Evolutionary conservation across 2,888 invertebrate genomes (phyloP).

Genomic region (Artemia sinica): DNA sequence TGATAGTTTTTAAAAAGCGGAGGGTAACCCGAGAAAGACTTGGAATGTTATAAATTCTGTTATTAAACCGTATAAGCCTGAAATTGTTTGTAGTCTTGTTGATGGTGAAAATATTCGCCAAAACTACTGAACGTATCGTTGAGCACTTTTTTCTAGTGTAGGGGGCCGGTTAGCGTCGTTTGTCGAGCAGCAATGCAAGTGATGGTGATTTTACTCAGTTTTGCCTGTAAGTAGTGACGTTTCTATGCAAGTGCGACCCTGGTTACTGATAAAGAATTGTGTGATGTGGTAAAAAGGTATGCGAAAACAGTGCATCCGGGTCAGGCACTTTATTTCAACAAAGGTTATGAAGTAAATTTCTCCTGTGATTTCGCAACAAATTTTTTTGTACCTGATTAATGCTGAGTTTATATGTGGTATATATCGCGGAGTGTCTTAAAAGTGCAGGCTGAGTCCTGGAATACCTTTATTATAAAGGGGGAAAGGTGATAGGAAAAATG

Average conservation of each 20-base stretch:
- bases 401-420: no score
- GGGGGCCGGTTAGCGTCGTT: neutral
- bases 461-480: no score
- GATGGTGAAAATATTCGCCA: constrained; percentile 7
- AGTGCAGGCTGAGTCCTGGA: no score
- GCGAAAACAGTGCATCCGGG: neutral
- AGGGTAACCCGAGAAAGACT: no score
- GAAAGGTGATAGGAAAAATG: no score
- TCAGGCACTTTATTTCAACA: constrained; percentile 6
- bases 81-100: neutral
- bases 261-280: neutral
- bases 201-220: constrained; percentile 12
- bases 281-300: neutral
- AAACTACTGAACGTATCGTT: neutral
- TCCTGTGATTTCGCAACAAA: neutral
- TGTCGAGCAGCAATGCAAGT: neutral
- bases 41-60: no score
- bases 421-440: no score
- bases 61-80: no score
- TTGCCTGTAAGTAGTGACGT: neutral
- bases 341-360: neutral
- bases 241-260: neutral
- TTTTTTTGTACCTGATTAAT: no score
- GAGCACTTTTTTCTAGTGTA: constrained; percentile 3
- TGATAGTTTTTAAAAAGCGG: no score